Conservation (phyloP, 2,888 invertebrate species). For the Lamellibrachia satsuma region DNA sequence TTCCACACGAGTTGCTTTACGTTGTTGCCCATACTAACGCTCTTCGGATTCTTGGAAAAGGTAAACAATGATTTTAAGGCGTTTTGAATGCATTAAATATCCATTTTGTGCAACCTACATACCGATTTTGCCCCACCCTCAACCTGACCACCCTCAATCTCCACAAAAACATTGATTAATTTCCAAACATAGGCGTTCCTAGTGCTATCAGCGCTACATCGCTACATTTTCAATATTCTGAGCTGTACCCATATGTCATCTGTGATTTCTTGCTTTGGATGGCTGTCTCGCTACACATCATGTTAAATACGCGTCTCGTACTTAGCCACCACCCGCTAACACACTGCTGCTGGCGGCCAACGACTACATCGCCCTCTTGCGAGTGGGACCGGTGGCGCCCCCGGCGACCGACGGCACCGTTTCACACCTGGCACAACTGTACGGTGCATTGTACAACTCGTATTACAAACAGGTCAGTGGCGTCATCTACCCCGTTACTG, state of each 20-base stretch:
- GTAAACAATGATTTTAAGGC: no score
- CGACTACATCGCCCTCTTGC: conserved; percentile 62
- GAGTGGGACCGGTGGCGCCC: conserved; percentile 52
- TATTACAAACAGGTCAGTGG: conserved; percentile 59
- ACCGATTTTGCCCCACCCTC: no score
- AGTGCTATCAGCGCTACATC: no score
- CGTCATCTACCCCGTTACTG: not conserved
- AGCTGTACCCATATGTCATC: not conserved
- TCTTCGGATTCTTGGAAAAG: no score
- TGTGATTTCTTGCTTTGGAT: not conserved
- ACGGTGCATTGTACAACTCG: conserved; percentile 63
- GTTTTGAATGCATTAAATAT: no score
- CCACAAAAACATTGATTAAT: no score
- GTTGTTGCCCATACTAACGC: no score
- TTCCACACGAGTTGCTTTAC: no score
- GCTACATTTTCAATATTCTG: no score
- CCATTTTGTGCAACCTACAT: no score
- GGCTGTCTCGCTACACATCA: not conserved
- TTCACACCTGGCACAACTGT: conserved; percentile 61
- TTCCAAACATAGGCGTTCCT: no score
- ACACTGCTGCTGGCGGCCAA: conserved; percentile 61
- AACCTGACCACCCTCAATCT: no score
- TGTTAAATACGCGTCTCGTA: not conserved
- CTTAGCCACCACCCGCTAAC: conserved; percentile 1
- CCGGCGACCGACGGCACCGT: conserved; percentile 46